Base-by-base conservation (phyloP, 2,888 invertebrate genomes). In the Drosophila siamana region DNA sequence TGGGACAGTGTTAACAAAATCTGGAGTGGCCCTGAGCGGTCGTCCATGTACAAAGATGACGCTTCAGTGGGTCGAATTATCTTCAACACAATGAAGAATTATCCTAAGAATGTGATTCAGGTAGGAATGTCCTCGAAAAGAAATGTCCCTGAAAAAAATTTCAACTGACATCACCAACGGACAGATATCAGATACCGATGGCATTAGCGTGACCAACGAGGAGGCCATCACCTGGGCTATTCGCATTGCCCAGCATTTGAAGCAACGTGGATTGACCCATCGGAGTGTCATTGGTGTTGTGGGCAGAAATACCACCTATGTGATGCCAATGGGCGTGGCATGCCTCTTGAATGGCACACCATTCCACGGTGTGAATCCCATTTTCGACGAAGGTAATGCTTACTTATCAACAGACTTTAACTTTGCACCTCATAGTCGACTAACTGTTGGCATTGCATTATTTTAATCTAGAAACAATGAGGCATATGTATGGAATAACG, bases 251-350 rank as follows among this genome's bases (percentile, higher is more conserved):
- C 80, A 79, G 55, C 57, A 81, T 4, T 60, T 89, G 6, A 75
- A 77, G 51, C 70, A 69, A 7, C 44, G 74, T 1, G 78, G 75
- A 0, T 19, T 89, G 0, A 56, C 73, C 15, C 77, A 86, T 46
- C 73, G 73, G 0, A 82, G 81, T 55, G 67, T 90, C 11, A 56
- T 89, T 8, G 89, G 90, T 2, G 69, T 91, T 15, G 67, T 80
- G 9, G 85, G 82, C 5, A 55, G 57, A n/a, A 87, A 85, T 51
- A 72, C 74, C 4, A 77, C 77, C 7, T 72, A 77, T 41, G 44
- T 88, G 0, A 81, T 83, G 50, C 85, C 89, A 0, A 11, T 83
- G 2, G 80, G 80, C 5, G 68, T 87, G 8, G 87, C 69, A 1
- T 78, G 78, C 2, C 69, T 90, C 4, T 36, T 83, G n/a, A 73